Conservation (phyloP, 2,888 invertebrate genomes). For the Stenoptilia bipunctidactyla region DNA sequence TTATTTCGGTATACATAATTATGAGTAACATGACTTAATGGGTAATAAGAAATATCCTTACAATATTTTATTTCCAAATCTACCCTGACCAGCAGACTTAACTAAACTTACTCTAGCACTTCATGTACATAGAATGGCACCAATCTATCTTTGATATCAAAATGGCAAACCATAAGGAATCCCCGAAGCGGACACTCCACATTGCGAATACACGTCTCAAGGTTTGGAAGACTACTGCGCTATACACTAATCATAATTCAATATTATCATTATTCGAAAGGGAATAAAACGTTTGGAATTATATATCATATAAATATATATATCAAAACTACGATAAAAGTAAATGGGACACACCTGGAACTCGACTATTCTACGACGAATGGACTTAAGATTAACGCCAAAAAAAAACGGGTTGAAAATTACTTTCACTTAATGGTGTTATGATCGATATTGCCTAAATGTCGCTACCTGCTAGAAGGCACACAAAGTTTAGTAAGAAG, state of each 20-base stretch:
- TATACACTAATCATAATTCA: conserved; percentile 45
- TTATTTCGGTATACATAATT: conserved; percentile 29
- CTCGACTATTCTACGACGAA: no score
- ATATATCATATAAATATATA: neutral
- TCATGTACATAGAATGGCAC: conserved; percentile 69
- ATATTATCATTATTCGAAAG: conserved; percentile 52
- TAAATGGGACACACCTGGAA: conserved; percentile 21
- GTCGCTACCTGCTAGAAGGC: conserved; percentile 69
- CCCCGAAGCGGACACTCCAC: conserved; percentile 55
- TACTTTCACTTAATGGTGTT: conserved; percentile 41
- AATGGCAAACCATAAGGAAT: conserved; percentile 69
- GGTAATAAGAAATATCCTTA: conserved; percentile 17
- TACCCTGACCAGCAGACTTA: conserved; percentile 70
- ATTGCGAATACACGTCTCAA: conserved; percentile 41
- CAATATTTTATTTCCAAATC: conserved; percentile 62
- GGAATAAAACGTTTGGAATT: conserved; percentile 19
- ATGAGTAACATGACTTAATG: neutral
- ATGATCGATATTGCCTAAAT: conserved; percentile 59
- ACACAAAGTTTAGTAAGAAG: conserved; percentile 70
- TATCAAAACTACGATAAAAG: conserved; percentile 26
- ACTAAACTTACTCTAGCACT: conserved; percentile 65
- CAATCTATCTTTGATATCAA: conserved; percentile 71
- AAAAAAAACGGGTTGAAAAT: conserved; percentile 17
- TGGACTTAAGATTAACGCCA: conserved; percentile 16
- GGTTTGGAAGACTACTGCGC: conserved; percentile 69